Evolutionary conservation across 2,888 invertebrate genomes (phyloP), one percentile per base, ranked within the genome.

Genomic region (Branchipolynoe longqiensis): DNA sequence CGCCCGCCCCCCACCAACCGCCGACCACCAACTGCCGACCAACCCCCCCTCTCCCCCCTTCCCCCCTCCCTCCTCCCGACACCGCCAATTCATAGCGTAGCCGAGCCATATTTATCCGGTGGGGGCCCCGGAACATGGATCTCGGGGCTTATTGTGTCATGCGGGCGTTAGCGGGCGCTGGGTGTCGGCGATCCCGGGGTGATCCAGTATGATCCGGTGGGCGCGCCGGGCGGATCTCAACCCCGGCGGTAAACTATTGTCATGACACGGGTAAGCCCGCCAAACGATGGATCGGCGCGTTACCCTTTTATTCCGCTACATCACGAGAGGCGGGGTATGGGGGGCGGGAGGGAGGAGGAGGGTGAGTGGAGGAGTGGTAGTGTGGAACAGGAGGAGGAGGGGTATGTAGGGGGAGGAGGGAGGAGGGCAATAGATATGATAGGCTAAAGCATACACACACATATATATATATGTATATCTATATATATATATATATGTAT

Each of bases 131-230:
- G 78, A 48, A 78, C 41, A 41, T 48, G 41, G 78, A n/a, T 48
- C n/a, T 18, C 31, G 14, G 48, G 73, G 78, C 78, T 78, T 78
- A 78, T 78, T 78, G 78, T 78, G 78, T 78, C 78, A 78, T 78
- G 78, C 48, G 31, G 69, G 36, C n/a, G 12, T 69, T 6, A 69
- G 28, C 69, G 33, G 69, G 78, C 41, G 25, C 8, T 12, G n/a
- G n/a, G 6, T 8, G n/a, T 12, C 14, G 28, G 25, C n/a, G 6
- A 78, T 78, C 78, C 78, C 18, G 12, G 36, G 31, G 18, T 41
- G 78, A 78, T 78, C 54, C 48, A 28, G 25, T 78, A 78, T 78
- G 78, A 78, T 78, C 78, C 78, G 28, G 22, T 22, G 4, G n/a
- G 78, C 48, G n/a, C 31, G 25, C 48, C 8, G 1, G 78, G n/a